Conservation (phyloP, 1,140 invertebrate genomes). For the Drosophila suzukii region DNA sequence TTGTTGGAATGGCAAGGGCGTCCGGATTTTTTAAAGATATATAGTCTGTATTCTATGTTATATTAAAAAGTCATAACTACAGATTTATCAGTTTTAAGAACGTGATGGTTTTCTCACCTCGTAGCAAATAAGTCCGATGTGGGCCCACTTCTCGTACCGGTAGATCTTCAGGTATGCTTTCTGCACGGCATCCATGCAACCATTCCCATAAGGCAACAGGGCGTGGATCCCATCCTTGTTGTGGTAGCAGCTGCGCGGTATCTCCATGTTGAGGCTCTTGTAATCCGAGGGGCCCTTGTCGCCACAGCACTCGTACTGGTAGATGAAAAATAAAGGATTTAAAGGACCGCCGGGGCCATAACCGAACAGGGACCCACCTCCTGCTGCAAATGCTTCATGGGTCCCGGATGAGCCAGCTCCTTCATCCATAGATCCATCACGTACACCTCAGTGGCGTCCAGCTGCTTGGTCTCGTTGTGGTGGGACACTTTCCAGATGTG, state of each 20-base stretch:
- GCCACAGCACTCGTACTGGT: slow-evolving; percentile 76
- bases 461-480: slow-evolving; percentile 65
- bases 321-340: not conserved
- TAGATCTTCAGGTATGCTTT: slow-evolving; percentile 63
- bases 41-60: too few relatives aligned
- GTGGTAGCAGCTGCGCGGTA: slow-evolving; percentile 71
- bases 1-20: too few relatives aligned
- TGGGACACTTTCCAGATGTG: slow-evolving; percentile 70
- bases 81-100: too few relatives aligned
- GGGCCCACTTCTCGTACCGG: slow-evolving; percentile 62
- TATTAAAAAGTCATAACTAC: too few relatives aligned
- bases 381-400: slow-evolving; percentile 66
- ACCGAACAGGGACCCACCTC: slow-evolving; percentile 24
- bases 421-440: slow-evolving; percentile 69
- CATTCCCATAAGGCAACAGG: slow-evolving; percentile 66
- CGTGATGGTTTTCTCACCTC: slow-evolving; percentile 48
- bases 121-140: slow-evolving; percentile 67
- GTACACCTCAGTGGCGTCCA: slow-evolving; percentile 54
- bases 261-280: slow-evolving; percentile 44
- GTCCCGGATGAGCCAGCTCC: slow-evolving; percentile 62
- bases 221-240: slow-evolving; percentile 61
- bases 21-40: too few relatives aligned
- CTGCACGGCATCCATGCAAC: slow-evolving; percentile 67
- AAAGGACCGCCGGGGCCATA: too few relatives aligned
- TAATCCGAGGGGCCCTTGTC: slow-evolving; percentile 61